Evolutionary conservation across 2,888 invertebrate genomes (phyloP), one percentile per base, ranked within the genome.

Genomic region (Anoplius nigerrimus): DNA sequence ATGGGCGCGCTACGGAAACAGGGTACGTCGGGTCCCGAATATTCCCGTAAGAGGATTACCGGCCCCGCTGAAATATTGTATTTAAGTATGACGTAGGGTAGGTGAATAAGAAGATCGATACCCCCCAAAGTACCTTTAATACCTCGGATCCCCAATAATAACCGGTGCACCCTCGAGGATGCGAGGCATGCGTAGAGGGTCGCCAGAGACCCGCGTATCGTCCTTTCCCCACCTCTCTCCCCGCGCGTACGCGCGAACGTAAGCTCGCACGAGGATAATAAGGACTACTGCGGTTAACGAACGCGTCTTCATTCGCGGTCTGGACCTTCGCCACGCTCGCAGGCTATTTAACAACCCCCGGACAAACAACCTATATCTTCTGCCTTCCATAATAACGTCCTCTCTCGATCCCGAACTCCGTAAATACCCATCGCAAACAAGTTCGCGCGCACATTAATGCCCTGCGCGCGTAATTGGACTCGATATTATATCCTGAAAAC

Each of bases 261-360:
- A 58, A 61, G 63, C n/a, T 24, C 15, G 53, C n/a, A 16, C n/a
- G 20, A 55, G 55, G 20, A 34, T 18, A 55, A 55, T 16, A 34
- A 27, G 16, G 27, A 56, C 13, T 11, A 27, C 27, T 3, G 13
- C 18, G 42, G 16, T 5, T 4, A 13, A 8, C 11, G n/a, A 34
- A 43, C 18, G 56, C 20, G 63, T 73, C 78, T 76, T 78, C 74
- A 75, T 78, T 78, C 71, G 54, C 24, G 58, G 65, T 59, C 43
- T 60, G 42, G 18, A 45, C 59, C 27, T 46, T 63, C 13, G 43
- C 62, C 60, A 63, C 48, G 52, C 75, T 81, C 78, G 76, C 80
- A 69, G 74, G 66, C 78, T 81, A 78, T 82, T 84, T 84, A 82
- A 82, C 83, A 74, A 76, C 64, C 55, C 76, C 71, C 68, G 16